A percentile compares a stretch with the other conserved stretches of the same genome.
Conservation (phyloP, 2,797 vertebrate genomes). For the Anguilla marmorata region DNA sequence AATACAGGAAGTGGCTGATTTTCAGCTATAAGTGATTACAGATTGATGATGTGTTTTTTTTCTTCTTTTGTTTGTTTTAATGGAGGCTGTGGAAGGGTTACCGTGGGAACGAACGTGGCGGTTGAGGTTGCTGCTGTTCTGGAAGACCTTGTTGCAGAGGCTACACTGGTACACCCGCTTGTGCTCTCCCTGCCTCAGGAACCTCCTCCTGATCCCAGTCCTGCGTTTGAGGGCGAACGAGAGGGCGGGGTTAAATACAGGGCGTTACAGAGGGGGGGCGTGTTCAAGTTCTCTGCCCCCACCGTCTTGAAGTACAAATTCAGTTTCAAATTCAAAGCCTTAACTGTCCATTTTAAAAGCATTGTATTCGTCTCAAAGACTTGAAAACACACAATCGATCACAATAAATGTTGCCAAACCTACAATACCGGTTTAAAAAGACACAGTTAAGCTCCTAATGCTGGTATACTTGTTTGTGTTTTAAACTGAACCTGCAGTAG, state of each 20-base stretch:
- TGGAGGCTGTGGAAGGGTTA: conserved; percentile 51
- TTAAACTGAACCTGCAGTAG: background rate
- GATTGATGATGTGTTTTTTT: background rate
- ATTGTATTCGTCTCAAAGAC: background rate
- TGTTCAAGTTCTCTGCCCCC: background rate
- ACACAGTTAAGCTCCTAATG: background rate
- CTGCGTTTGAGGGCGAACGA: conserved; percentile 45
- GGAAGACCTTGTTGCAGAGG: conserved; percentile 93
- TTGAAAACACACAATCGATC: background rate
- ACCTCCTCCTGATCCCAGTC: conserved; percentile 71
- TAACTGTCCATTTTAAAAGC: background rate
- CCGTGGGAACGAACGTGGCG: conserved; percentile 94
- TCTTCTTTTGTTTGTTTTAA: background rate
- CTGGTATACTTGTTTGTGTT: background rate
- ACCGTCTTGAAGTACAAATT: background rate
- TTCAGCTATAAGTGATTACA: background rate
- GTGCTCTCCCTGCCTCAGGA: conserved; percentile 83
- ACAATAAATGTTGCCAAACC: background rate
- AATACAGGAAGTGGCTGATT: background rate
- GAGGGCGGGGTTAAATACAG: conserved; percentile 1
- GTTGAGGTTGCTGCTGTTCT: conserved; percentile 99
- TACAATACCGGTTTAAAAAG: background rate
- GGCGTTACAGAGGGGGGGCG: background rate
- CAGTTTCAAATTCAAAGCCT: background rate
- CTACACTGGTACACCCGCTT: conserved; percentile 90